Base-by-base conservation (phyloP, 2,113 vertebrate species). In the Mungos mungo region DNA sequence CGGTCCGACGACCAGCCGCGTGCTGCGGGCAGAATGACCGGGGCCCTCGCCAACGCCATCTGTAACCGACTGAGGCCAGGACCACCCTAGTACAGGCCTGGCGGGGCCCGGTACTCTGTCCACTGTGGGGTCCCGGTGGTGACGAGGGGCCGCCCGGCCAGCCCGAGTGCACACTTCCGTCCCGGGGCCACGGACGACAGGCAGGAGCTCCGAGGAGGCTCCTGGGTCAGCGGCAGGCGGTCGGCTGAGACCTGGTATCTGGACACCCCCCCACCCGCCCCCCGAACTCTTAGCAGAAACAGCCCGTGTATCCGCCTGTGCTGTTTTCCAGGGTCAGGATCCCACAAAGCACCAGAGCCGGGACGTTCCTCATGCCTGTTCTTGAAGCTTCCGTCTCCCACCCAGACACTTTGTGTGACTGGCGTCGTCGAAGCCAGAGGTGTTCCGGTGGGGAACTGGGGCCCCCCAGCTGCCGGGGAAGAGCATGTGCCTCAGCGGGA, bases 371-470 rank as follows among this genome's bases (percentile, higher is more conserved):
- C 31, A 11, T 0, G 4, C 6, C 15, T 5, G 2, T 18, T 50
- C n/a, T 12, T 23, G 14, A 2, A 4, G 18, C 29, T 14, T 12
- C 31, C 38, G 6, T 35, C 68, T 10, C 7, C 10, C 1, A 14
- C 83, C 8, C 11, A 18, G 10, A n/a, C 47, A 14, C 0, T 1
- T 52, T 3, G 27, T 0, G 19, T 7, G 82, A 27, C n/a, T 3
- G 3, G 38, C 41, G 13, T 1, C 13, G 54, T 23, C 71, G 25
- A 5, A 38, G 60, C 47, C 41, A 15, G 14, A n/a, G 10, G 33
- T 10, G 29, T 38, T 50, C 21, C 0, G 1, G 41, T 23, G 54
- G 81, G 8, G 33, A 31, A 38, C 57, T 6, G 0, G 18, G 41
- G 33, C 5, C 33, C 0, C 54, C 15, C 33, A 38, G 25, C 54